Conservation (phyloP, 2,113 vertebrate species). For the Mirounga angustirostris region DNA sequence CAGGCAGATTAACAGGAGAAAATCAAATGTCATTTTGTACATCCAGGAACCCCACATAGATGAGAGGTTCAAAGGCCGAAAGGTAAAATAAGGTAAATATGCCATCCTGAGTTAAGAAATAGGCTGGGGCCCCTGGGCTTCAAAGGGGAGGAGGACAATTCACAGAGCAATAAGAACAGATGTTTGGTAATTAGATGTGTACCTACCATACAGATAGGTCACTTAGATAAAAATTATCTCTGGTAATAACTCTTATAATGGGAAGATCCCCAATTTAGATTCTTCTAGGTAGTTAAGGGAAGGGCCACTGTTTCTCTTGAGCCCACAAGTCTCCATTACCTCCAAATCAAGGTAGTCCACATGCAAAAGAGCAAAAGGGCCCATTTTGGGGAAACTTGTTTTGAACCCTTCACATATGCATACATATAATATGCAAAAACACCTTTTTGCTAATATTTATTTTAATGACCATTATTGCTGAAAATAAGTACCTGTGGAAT, state of each 20-base stretch:
- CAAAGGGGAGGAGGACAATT: not conserved
- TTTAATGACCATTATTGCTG: not conserved
- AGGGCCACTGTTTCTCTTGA: not conserved
- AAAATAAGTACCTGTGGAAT: not conserved
- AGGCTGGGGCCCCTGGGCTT: not conserved
- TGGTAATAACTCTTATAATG: not conserved
- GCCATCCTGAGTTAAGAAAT: not conserved
- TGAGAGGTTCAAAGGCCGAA: not conserved
- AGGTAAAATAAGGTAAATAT: not conserved
- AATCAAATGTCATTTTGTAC: not conserved
- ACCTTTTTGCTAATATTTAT: not conserved
- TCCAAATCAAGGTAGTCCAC: not conserved
- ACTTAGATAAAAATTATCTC: not conserved
- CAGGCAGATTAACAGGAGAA: not conserved
- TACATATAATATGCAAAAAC: not conserved
- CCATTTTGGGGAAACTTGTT: not conserved
- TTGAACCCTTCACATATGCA: not conserved
- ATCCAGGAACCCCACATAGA: not conserved
- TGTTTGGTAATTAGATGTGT: not conserved
- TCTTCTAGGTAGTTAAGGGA: not conserved
- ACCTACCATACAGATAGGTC: not conserved
- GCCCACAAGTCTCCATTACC: not conserved
- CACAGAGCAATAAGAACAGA: not conserved
- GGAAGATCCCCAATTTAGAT: not conserved
- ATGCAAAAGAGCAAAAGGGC: not conserved